phyloP scores from a whole-genome alignment of 2,113 vertebrate genomes.

The Pampusana beccarii region DNA sequence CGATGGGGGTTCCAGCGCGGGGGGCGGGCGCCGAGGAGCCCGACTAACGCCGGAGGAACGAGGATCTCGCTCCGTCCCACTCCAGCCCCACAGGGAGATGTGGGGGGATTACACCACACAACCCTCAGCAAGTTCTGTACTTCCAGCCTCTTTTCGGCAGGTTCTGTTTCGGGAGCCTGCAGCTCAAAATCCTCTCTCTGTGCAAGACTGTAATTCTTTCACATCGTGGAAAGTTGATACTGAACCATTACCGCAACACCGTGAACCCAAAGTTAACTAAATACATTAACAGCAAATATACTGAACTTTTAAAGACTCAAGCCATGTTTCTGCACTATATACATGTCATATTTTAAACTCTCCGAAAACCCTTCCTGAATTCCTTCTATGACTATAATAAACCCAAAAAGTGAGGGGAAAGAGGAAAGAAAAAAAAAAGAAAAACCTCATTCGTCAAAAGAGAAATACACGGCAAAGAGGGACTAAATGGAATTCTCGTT shows the following conservation, averaged over 20 bases:
- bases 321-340: not conserved
- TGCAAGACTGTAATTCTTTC: not conserved
- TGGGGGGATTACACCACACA: too few relatives aligned
- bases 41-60: too few relatives aligned
- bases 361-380: not conserved
- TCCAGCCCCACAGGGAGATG: too few relatives aligned
- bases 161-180: not conserved
- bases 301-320: too few relatives aligned
- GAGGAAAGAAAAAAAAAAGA: too few relatives aligned
- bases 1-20: not conserved
- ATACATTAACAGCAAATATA: rapidly evolving
- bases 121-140: not conserved
- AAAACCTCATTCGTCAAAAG: not conserved
- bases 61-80: too few relatives aligned
- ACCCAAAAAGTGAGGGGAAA: not conserved
- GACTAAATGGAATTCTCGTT: not conserved
- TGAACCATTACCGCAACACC: not conserved
- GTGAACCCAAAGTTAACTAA: not conserved
- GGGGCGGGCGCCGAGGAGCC: not conserved
- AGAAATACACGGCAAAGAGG: not conserved
- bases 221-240: not conserved
- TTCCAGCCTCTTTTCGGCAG: not conserved
- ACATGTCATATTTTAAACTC: not conserved
- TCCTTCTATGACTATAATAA: not conserved
- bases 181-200: not conserved